Conservation (phyloP, 2,797 vertebrate genomes). For the Gymnothorax javanicus region DNA sequence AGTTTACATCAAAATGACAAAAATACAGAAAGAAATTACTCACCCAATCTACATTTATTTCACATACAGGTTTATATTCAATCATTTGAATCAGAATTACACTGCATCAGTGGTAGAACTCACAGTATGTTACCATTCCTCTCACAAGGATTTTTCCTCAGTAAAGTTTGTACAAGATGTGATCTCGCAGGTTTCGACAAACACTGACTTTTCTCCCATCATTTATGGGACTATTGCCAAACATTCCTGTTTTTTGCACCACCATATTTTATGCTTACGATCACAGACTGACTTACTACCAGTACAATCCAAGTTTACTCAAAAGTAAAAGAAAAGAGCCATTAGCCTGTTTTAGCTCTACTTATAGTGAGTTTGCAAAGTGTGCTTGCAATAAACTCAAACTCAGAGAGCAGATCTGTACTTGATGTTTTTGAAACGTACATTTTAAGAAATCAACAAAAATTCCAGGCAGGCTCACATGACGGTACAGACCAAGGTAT, state of each 20-base stretch:
- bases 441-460: neutral
- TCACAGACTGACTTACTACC: constrained; percentile 16
- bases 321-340: neutral
- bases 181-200: constrained; percentile 15
- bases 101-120: constrained; percentile 33
- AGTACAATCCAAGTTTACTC: constrained; percentile 2
- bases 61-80: constrained; percentile 48
- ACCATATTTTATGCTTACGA: neutral
- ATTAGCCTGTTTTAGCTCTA: neutral
- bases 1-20: constrained; percentile 24
- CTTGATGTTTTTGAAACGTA: neutral
- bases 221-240: neutral
- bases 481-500: neutral
- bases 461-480: neutral
- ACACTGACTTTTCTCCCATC: neutral
- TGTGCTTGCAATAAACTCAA: neutral
- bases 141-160: constrained; percentile 21
- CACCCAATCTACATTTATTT: constrained; percentile 51
- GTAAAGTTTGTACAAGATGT: constrained; percentile 43
- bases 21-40: constrained; percentile 34
- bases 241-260: neutral
- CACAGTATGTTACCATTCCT: constrained; percentile 2
- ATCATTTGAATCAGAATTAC: constrained; percentile 29
- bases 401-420: constrained; percentile 6
- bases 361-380: constrained; percentile 8